Conservation (phyloP, 2,113 vertebrate species). For the Myiozetetes cayanensis region DNA sequence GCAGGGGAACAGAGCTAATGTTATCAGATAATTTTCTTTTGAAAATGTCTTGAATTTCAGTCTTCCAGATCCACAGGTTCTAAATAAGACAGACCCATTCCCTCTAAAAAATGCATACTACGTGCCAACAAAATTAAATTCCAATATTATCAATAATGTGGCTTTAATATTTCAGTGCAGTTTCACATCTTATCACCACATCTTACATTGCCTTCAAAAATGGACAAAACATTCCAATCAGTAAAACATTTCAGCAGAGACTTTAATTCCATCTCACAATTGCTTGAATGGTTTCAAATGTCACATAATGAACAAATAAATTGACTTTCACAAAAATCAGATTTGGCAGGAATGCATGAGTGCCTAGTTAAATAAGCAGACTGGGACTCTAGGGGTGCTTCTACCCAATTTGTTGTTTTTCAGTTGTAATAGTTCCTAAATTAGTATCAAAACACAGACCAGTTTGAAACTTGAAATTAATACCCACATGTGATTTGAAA, state of each 20-base stretch:
- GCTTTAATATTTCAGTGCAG: conserved; percentile 7
- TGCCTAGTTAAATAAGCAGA: conserved; percentile 66
- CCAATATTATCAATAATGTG: not conserved
- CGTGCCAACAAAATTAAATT: not conserved
- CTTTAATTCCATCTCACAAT: conserved; percentile 52
- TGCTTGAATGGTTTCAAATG: conserved; percentile 68
- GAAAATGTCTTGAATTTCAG: conserved; percentile 60
- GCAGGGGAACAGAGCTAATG: conserved; percentile 68
- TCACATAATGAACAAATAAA: conserved; percentile 73
- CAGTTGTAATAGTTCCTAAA: conserved; percentile 52
- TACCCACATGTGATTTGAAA: not conserved
- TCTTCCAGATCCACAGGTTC: conserved; percentile 23
- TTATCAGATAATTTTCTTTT: conserved; percentile 72
- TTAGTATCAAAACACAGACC: conserved; percentile 31
- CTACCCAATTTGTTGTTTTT: conserved; percentile 52
- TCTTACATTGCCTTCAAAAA: conserved; percentile 7
- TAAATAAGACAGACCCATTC: conserved; percentile 13
- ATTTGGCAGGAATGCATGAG: conserved; percentile 61
- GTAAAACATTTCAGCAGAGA: conserved; percentile 41
- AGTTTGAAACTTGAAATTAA: conserved; percentile 40
- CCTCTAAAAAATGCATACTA: not conserved
- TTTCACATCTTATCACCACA: not conserved
- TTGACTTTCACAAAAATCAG: conserved; percentile 64
- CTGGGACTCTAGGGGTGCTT: conserved; percentile 24
- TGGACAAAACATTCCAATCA: conserved; percentile 34